Evolutionary conservation across 2,888 invertebrate genomes (phyloP), one percentile per base, ranked within the genome.

Genomic region (Drosophila birchii): DNA sequence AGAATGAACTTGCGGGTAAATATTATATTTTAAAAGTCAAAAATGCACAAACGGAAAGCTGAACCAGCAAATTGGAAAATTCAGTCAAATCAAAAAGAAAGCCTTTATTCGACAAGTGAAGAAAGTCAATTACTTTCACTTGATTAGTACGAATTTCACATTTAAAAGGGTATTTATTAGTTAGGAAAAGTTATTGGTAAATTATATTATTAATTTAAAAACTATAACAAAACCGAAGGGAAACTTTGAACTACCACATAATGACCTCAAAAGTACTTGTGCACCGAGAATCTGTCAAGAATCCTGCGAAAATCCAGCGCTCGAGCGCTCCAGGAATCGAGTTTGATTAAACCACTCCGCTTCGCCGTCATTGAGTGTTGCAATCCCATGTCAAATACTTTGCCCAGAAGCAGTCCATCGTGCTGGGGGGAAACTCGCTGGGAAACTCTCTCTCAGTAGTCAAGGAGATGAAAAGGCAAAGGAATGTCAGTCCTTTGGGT

Each of bases 301-400:
- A 44, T 26, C 43, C 44, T 7, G 54, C 2, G 36, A 38, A 53
- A 47, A 47, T 29, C 59, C 60, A 32, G 44, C 7, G 11, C 11
- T 23, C 20, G 20, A 41, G 12, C 39, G 59, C 18, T 26, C 26
- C 59, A 41, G 34, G 32, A 59, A 60, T 64, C 60, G 41, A 43
- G 41, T 64, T 43, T 32, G 47, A 47, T 47, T 57, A 45, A 57
- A 44, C 34, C 57, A 45, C 57, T 57, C 34, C 34, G 23, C 32
- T 32, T 44, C 14, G 29, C 47, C 34, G 16, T 8, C 34, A 47
- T 39, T 34, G 63, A 64, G 49, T 49, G 61, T 60, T 49, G 63
- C 63, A 49, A 60, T 64, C 41, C 41, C 34, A 64, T 59, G 63
- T 64, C 63, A 64, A 64, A 49, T 60, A 60, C 63, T 49, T 60